Base-by-base conservation (phyloP, 2,113 vertebrate species). In the Cololabis saira region DNA sequence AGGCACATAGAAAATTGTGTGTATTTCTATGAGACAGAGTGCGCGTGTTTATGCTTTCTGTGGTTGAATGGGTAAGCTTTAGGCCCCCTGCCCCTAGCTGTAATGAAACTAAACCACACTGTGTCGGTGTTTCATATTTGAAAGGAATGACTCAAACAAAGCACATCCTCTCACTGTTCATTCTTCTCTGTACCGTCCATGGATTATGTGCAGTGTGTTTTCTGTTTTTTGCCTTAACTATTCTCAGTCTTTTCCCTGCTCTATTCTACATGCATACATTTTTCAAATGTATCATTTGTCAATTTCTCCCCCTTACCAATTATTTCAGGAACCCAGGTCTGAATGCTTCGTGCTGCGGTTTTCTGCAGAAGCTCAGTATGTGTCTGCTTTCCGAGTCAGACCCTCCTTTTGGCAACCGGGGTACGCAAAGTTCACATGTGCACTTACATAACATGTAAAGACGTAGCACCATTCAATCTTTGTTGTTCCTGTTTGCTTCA, bases 281-380 rank as follows among this genome's bases (percentile, higher is more conserved):
- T 62, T 16, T 59, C 4, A 17, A 2, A 2, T 42, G n/a, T 16
- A n/a, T 56, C 9, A 15, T 52, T 43, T 73, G n/a, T n/a, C n/a
- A 27, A 3, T 80, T 37, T 54, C 48, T 79, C 18, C 21, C 41
- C 42, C 42, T 68, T 44, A 69, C 50, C 80, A 19, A 62, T 72
- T 82, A 50, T 90, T 87, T 76, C 78, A 95, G 97, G 88, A 93
- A 96, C 70, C 73, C 91, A 51, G 67, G 86, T 68, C 90, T 99
- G 74, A 99, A 98, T 74, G 89, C 91, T n/a, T 88, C 92, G 12
- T 96, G 94, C 91, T 95, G 93, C 84, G 93, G 81, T 67, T 98
- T 99, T 81, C 94, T 99, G 4, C 91, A 85, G 76, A 92, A 66
- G 58, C 87, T 99, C 80, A 95, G 95, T 64, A 62, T 93, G 78